A percentile compares a stretch with the other conserved stretches of the same genome.
phyloP scores from a whole-genome alignment of 2,797 vertebrate species.

The Chelonia mydas region DNA sequence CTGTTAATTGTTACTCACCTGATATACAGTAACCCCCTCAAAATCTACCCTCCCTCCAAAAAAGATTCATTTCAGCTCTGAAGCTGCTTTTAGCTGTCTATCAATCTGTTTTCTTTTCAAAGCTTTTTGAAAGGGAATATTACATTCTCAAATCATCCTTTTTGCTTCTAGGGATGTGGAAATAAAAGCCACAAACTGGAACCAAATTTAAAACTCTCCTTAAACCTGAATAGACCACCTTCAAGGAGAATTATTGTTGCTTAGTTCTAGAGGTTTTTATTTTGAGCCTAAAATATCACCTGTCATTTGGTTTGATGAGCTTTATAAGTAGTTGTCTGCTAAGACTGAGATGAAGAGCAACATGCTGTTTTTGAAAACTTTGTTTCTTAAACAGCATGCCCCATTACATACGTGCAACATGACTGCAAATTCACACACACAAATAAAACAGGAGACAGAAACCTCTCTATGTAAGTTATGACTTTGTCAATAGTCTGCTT shows the following conservation, averaged over 20 bases:
- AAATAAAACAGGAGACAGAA: background rate
- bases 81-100: background rate
- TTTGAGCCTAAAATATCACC: background rate
- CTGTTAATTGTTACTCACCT: background rate
- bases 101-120: conserved; percentile 27
- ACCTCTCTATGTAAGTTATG: background rate
- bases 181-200: conserved; percentile 4
- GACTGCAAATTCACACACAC: background rate
- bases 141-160: background rate
- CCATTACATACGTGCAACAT: fast-evolving
- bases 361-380: background rate
- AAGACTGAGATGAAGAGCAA: background rate
- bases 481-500: background rate
- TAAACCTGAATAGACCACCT: conserved; percentile 2
- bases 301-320: background rate
- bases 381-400: background rate
- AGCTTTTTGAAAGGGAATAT: conserved; percentile 30
- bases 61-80: conserved; percentile 36
- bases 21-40: background rate
- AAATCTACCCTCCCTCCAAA: background rate
- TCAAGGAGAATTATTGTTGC: background rate
- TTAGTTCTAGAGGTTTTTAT: conserved; percentile 3
- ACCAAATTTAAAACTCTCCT: background rate
- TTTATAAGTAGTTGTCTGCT: background rate
- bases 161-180: background rate